These are phyloP conservation scores for Mactromeris polynyma DNA, from an alignment of 2,888 invertebrate species.

Conservation along the genomic window DNA sequence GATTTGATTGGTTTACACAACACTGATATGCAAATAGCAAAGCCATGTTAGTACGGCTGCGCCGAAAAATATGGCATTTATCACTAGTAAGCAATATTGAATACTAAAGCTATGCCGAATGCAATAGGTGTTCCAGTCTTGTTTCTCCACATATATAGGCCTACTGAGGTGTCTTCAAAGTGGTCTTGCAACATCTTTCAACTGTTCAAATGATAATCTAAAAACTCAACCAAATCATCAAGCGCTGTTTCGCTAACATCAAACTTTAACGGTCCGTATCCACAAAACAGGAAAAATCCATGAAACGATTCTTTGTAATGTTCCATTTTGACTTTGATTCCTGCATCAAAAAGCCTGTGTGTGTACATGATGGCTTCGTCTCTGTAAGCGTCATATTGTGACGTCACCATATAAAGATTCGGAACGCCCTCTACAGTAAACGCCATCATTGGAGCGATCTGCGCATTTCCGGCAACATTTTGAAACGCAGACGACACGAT, in stretches of 20 bases:
- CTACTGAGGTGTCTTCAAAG: too few species aligned
- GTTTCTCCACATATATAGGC: too few species aligned
- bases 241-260: constrained; percentile 73
- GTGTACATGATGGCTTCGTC: constrained; percentile 87
- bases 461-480: constrained; percentile 68
- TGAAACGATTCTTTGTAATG: constrained; percentile 82
- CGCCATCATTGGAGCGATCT: constrained; percentile 86
- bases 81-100: too few species aligned
- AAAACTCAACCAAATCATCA: constrained; percentile 72
- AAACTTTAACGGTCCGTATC: constrained; percentile 74
- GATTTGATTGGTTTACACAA: too few species aligned
- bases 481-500: constrained; percentile 71
- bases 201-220: constrained; percentile 15
- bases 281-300: constrained; percentile 81
- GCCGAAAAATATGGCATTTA: too few species aligned
- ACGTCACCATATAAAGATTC: constrained; percentile 85
- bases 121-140: too few species aligned
- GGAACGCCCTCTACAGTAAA: constrained; percentile 81
- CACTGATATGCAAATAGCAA: too few species aligned
- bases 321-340: constrained; percentile 80
- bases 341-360: constrained; percentile 80
- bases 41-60: too few species aligned
- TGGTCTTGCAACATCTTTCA: not conserved
- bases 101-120: too few species aligned
- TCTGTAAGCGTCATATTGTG: constrained; percentile 87